These are phyloP conservation scores for Steromphala cineraria DNA, from an alignment of 2,888 invertebrate genomes.

Conservation along the genomic window DNA sequence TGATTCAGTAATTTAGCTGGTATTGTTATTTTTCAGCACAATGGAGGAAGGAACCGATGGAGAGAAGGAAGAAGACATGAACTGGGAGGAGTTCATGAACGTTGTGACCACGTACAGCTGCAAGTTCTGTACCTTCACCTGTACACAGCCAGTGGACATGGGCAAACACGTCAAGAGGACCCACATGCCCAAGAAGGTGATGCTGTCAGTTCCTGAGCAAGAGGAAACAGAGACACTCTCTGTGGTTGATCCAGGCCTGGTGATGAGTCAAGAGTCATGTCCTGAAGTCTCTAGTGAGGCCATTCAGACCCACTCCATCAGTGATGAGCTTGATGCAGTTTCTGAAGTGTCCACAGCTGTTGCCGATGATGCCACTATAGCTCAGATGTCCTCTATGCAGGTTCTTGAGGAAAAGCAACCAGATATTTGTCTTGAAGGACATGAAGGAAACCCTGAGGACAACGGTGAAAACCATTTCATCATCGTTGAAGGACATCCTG, in stretches of 20 bases:
- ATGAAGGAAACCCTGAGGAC: not conserved
- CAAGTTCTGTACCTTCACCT: conserved; percentile 78
- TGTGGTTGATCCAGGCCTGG: not conserved
- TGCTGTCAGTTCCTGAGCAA: too few species aligned
- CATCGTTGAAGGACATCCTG: not conserved
- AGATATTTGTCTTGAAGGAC: not conserved
- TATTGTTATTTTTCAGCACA: not conserved
- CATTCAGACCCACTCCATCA: too few species aligned
- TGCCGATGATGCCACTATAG: not conserved
- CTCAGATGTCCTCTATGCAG: not conserved
- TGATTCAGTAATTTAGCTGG: too few species aligned
- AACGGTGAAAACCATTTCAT: not conserved
- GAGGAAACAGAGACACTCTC: not conserved
- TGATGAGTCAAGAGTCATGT: not conserved
- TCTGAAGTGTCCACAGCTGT: not conserved
- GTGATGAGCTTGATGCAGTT: too few species aligned
- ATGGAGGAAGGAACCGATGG: not conserved
- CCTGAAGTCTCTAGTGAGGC: not conserved
- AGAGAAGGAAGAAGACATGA: conserved; percentile 26
- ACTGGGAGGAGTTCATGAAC: conserved; percentile 77
- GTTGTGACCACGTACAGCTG: conserved; percentile 79
- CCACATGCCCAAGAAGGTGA: conserved; percentile 38
- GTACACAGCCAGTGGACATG: conserved; percentile 56
- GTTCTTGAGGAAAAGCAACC: not conserved
- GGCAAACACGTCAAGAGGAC: conserved; percentile 54